Evolutionary conservation across 2,888 invertebrate species (phyloP).

Genomic region (Drosophila rubida): DNA sequence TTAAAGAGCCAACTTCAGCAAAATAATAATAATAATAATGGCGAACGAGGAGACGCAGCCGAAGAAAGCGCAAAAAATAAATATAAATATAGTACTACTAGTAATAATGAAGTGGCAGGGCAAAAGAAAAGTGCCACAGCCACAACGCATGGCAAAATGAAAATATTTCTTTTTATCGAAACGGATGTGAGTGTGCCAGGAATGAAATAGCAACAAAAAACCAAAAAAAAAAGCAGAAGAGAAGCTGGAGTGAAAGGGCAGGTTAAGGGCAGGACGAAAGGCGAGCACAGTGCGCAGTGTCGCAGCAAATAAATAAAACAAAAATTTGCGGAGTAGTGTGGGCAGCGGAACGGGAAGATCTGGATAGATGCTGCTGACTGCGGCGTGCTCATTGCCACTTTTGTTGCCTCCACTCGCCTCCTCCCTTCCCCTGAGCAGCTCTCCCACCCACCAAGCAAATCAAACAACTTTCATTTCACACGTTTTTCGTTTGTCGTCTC

Average conservation of each 20-base stretch:
- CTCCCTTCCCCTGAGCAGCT: background rate
- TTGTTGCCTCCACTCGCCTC: conserved; percentile 35
- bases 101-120: conserved; percentile 70
- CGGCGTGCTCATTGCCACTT: conserved; percentile 45
- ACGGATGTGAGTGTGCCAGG: conserved; percentile 81
- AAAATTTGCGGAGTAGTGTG: conserved; percentile 60
- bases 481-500: conserved; percentile 67
- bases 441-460: conserved; percentile 52
- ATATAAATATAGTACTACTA: conserved; percentile 71
- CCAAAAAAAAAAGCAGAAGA: conserved; percentile 31
- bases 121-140: conserved; percentile 63
- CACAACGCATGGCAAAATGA: conserved; percentile 77
- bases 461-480: conserved; percentile 78
- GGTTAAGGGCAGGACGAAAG: conserved; percentile 1
- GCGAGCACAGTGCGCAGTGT: conserved; percentile 38
- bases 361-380: conserved; percentile 17
- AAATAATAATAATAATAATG: conserved; percentile 48
- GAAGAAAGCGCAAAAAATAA: conserved; percentile 51
- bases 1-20: conserved; percentile 73
- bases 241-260: conserved; percentile 15
- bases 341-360: conserved; percentile 10
- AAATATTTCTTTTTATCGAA: conserved; percentile 83
- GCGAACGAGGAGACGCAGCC: conserved; percentile 5
- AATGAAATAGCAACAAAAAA: conserved; percentile 63
- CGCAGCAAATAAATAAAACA: conserved; percentile 72